Evolutionary conservation across 1,140 invertebrate species (phyloP), one percentile per base, ranked within the genome.

Genomic region (Hyposmocoma kahamanoa): DNA sequence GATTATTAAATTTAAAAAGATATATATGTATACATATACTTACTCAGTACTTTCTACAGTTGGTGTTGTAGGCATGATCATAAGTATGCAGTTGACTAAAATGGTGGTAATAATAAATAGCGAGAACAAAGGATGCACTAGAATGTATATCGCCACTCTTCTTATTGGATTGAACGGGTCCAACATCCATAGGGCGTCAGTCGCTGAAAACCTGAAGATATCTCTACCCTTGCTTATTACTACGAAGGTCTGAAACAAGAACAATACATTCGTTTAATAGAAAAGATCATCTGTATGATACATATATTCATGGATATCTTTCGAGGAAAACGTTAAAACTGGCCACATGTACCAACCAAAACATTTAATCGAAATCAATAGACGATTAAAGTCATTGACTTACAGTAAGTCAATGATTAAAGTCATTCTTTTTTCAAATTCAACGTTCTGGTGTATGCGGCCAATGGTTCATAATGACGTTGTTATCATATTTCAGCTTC

Each of bases 201-300:
- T 96, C 76, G 97, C 96, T 88, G 95, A 97, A 91, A 99, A 99
- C 88, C 97, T 92, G 91, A 97, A 98, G 89, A 99, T 98, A 89
- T 97, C 96, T 91, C 96, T 97, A 88, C 97, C 97, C 91, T 95
- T 98, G 90, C 96, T 98, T 87, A 99, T 91, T 72, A 99, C 97
- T 90, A 98, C 94, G 90, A 98, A 98, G 82, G 97, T 98, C 97
- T 98, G 91, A 47, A 92, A 90, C 74, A 75, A 87, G 84, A 78
- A 50, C 72, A 53, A 41, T 26, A 42, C 3, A 26, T n/a, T n/a
- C n/a, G n/a, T n/a, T n/a, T n/a, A n/a, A n/a, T n/a, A n/a, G n/a
- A n/a, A n/a, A n/a, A n/a, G n/a, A n/a, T n/a, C n/a, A n/a, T n/a
- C n/a, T n/a, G n/a, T n/a, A n/a, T n/a, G n/a, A n/a, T n/a, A n/a